Percentiles rank a stretch among this genome's conserved stretches.
Conservation (phyloP, 2,888 invertebrate genomes). For the Fragum fragum region DNA sequence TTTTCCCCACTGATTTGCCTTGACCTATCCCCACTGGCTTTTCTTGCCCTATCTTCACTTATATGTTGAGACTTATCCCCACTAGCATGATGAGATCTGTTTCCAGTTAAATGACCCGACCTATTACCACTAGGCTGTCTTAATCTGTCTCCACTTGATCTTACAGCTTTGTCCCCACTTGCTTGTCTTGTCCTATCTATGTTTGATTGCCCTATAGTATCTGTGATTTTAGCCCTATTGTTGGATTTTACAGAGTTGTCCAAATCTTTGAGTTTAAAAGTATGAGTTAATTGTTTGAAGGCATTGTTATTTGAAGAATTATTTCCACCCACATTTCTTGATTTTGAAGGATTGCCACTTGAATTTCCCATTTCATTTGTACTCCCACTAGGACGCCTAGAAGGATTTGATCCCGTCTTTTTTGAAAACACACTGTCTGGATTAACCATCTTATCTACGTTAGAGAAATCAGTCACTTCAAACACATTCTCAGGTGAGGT, state of each 20-base stretch:
- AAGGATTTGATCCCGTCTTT: background rate
- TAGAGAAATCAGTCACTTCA: background rate
- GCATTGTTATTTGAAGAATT: background rate
- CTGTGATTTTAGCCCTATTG: background rate
- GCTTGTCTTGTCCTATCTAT: background rate
- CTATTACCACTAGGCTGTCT: background rate
- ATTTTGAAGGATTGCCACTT: conserved; percentile 34
- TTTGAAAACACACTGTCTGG: conserved; percentile 9
- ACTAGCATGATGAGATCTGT: background rate
- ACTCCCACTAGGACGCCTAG: conserved; percentile 9
- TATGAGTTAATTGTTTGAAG: conserved; percentile 1
- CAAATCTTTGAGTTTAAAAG: conserved; percentile 22
- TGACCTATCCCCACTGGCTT: background rate
- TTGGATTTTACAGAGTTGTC: background rate
- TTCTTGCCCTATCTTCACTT: background rate
- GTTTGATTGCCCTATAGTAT: too few species aligned
- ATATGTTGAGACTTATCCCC: background rate
- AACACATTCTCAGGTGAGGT: background rate
- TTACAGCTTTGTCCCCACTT: background rate
- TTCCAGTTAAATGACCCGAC: background rate
- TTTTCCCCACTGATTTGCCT: background rate
- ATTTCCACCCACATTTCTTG: conserved; percentile 46
- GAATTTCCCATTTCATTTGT: conserved; percentile 21
- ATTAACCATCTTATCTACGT: background rate
- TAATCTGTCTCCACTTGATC: background rate